Evolutionary conservation across 2,888 invertebrate genomes (phyloP), one percentile per base, ranked within the genome.

Genomic region (Tipula confusa): DNA sequence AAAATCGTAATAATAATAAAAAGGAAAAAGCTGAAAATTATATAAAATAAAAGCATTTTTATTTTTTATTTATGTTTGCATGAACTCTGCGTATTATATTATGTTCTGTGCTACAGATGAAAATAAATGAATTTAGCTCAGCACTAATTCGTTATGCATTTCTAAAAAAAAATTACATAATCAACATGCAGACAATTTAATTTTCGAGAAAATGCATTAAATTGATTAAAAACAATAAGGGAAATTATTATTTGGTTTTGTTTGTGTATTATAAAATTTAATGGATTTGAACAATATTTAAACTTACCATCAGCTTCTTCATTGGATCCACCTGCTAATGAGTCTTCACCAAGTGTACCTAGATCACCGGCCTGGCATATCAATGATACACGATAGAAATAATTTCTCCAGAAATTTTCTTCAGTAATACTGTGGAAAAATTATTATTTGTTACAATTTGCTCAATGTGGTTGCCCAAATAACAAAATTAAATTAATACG

Each of bases 371-470:
- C 98, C 92, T 99, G 99, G 89, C 98, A 97, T 89, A 99, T 97
- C 87, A 99, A 94, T 87, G 97, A 98, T 87, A 99, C 96, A 89
- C 99, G 96, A 92, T 99, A 99, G 92, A 99, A 99, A 90, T 99
- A 99, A 92, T 99, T 99, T 89, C 98, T 94, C 99, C 99, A 99
- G 92, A 99, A 99, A 89, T 96, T 95, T 91, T 98, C 98, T 92
- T 99, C 99, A 87, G 95, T 95, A 90, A 97, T 96, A 87, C 97
- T 96, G 43, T n/a, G 43, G 9, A 48, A 43, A n/a, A 48, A 83
- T 29, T n/a, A n/a, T n/a, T n/a, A n/a, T n/a, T n/a, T 84, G 28
- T 13, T 11, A 31, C 11, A 82, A 80, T n/a, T n/a, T n/a, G n/a
- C n/a, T n/a, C n/a, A n/a, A n/a, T n/a, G n/a, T n/a, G n/a, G n/a